Evolutionary conservation across 2,797 vertebrate species (phyloP).

Genomic region (Tapera naevia): DNA sequence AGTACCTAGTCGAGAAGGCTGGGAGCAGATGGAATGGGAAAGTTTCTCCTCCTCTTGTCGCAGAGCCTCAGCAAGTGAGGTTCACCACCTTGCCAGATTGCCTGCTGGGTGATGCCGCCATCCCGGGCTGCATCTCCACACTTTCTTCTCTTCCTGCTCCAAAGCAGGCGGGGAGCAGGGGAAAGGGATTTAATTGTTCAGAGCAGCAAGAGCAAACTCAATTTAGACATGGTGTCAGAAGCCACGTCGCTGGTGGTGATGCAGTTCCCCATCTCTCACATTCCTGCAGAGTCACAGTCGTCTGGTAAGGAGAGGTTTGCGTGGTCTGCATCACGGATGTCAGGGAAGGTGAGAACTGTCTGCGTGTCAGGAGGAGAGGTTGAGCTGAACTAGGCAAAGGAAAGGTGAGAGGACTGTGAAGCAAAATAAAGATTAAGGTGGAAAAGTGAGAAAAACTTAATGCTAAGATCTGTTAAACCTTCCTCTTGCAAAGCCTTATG

Average conservation of each 20-base stretch:
- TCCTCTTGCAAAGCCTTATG: conserved; percentile 46
- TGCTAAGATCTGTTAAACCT: conserved; percentile 60
- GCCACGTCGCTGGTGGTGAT: neutral
- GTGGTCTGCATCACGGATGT: neutral
- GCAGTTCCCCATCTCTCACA: neutral
- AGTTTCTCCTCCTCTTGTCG: conserved; percentile 13
- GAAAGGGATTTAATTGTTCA: neutral
- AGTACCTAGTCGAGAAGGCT: conserved; percentile 22
- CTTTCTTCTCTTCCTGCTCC: neutral
- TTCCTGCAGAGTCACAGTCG: neutral
- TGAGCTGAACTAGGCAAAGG: neutral
- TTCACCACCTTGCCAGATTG: conserved; percentile 53
- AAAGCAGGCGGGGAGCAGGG: neutral
- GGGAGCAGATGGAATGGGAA: conserved; percentile 66
- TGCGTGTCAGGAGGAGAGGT: neutral
- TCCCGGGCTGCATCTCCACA: neutral
- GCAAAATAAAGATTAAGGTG: conserved; percentile 34
- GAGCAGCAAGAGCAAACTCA: neutral
- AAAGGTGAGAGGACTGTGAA: conserved; percentile 29
- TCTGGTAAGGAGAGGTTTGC: neutral
- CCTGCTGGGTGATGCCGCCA: conserved; percentile 15
- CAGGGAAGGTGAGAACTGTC: neutral
- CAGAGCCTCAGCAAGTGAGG: neutral
- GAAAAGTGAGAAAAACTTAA: conserved; percentile 60
- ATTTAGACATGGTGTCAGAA: neutral